Conservation (phyloP, 2,888 invertebrate genomes). For the Tetranychus truncatus region DNA sequence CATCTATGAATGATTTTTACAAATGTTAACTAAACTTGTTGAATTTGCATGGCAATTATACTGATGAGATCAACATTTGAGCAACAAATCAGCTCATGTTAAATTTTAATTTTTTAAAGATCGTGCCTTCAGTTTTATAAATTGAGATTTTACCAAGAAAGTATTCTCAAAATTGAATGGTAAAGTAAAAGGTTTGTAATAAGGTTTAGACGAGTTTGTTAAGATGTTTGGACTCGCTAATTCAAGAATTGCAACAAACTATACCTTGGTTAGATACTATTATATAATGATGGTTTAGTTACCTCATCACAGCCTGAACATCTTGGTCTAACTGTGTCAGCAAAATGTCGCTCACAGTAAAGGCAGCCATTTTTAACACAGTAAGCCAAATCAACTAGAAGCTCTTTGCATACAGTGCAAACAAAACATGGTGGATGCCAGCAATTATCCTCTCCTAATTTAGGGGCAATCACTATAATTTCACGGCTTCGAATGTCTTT, state of each 20-base stretch:
- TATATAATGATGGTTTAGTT: slow-evolving; percentile 33
- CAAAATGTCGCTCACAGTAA: slow-evolving; percentile 88
- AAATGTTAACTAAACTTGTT: too few species aligned
- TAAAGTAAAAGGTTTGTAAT: background rate
- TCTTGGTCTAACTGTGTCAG: slow-evolving; percentile 80
- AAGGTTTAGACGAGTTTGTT: background rate
- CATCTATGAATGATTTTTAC: too few species aligned
- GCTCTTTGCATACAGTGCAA: slow-evolving; percentile 69
- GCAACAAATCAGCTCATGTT: too few species aligned
- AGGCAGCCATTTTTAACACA: slow-evolving; percentile 71
- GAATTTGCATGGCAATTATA: too few species aligned
- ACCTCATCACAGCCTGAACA: slow-evolving; percentile 98
- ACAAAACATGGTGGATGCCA: slow-evolving; percentile 89
- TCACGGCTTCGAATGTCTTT: slow-evolving; percentile 58
- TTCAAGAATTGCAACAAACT: background rate
- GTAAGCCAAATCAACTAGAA: slow-evolving; percentile 87
- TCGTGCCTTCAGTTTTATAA: too few species aligned
- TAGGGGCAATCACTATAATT: slow-evolving; percentile 64
- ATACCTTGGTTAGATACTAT: background rate
- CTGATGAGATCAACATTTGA: too few species aligned
- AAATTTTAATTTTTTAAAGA: too few species aligned
- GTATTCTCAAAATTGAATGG: background rate
- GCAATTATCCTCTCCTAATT: slow-evolving; percentile 48
- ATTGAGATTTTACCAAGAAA: too few species aligned
- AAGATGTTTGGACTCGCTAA: background rate